Evolutionary conservation across 2,113 vertebrate species (phyloP).

Genomic region (Larimichthys polyactis): DNA sequence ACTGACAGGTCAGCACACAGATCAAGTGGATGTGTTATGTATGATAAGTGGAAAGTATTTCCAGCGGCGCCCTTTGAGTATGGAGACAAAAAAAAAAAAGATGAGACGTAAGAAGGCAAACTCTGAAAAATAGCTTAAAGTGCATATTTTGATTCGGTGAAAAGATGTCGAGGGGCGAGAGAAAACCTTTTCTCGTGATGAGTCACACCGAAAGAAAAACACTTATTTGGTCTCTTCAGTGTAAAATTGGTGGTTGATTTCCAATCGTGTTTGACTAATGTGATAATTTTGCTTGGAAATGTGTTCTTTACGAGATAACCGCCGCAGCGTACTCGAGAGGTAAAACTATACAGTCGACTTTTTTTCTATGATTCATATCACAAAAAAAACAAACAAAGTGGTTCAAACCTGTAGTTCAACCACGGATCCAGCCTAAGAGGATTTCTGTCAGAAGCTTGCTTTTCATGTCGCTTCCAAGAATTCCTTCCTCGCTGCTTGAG

Average conservation of each 20-base stretch:
- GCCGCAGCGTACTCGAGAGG: neutral
- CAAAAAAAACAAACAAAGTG: neutral
- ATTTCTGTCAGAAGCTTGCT: neutral
- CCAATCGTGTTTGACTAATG: neutral
- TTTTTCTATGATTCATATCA: neutral
- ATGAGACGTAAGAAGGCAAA: constrained; percentile 35
- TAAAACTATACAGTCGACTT: neutral
- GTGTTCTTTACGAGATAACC: neutral
- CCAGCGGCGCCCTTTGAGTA: constrained; percentile 32
- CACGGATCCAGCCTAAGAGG: neutral
- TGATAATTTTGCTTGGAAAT: neutral
- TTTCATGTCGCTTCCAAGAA: neutral
- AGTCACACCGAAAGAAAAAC: neutral
- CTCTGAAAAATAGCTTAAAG: constrained; percentile 26
- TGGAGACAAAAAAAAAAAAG: neutral
- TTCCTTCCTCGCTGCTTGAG: neutral
- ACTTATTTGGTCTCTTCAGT: neutral
- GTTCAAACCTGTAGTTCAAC: neutral
- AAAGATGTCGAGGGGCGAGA: neutral
- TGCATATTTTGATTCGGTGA: constrained; percentile 3
- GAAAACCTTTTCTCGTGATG: neutral
- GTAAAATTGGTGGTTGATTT: neutral
- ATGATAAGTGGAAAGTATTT: constrained; percentile 64
- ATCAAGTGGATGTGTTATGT: constrained; percentile 69
- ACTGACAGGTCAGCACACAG: too few relatives aligned